Conservation (phyloP, 2,113 vertebrate genomes). For the Phylloscopus trochilus region DNA sequence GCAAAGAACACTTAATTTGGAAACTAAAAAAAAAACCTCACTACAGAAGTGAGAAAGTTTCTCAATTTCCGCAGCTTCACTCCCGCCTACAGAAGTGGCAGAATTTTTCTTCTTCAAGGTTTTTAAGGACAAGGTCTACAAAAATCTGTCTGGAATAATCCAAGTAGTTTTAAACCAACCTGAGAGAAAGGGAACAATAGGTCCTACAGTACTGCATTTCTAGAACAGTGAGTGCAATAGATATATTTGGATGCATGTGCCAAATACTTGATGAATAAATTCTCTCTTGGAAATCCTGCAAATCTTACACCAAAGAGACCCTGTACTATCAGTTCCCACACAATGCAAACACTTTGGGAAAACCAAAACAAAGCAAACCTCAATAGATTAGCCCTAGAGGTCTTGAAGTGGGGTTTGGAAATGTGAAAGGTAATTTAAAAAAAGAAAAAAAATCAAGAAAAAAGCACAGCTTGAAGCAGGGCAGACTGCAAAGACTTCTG, state of each 20-base stretch:
- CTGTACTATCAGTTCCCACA: background rate
- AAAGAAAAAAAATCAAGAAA: background rate
- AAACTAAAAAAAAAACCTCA: background rate
- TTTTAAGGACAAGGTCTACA: slow-evolving; percentile 41
- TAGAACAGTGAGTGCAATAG: background rate
- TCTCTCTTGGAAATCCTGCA: background rate
- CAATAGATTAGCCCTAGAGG: background rate
- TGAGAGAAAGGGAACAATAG: background rate
- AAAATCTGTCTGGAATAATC: slow-evolving; percentile 5
- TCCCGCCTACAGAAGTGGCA: slow-evolving; percentile 7
- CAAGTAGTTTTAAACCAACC: background rate
- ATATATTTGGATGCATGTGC: background rate
- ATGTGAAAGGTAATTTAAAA: background rate
- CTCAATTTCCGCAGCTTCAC: slow-evolving; percentile 29
- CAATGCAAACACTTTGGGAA: background rate
- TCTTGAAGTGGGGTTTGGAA: background rate
- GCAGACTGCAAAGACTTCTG: background rate
- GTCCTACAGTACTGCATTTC: background rate
- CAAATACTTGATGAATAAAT: background rate
- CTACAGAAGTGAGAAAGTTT: slow-evolving; percentile 26
- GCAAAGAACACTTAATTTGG: slow-evolving; percentile 15
- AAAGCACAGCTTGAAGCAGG: background rate
- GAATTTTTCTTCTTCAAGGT: background rate
- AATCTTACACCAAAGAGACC: background rate
- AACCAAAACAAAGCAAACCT: background rate